Base-by-base conservation (phyloP, 2,113 vertebrate species). In the Cranoglanis bouderius region DNA sequence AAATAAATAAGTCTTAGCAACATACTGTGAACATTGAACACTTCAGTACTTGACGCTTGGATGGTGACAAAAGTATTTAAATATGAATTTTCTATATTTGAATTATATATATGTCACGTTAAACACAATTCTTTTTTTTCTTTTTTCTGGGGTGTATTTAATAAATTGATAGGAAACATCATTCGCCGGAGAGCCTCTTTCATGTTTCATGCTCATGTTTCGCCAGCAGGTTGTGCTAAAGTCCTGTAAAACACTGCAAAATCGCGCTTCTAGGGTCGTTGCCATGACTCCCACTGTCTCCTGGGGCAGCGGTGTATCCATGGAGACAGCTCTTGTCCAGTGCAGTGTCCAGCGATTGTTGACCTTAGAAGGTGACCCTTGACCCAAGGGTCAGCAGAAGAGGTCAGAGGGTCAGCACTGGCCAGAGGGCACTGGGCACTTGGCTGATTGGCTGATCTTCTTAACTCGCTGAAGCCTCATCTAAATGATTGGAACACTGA, bases 391-490 rank as follows among this genome's bases (percentile, higher is more conserved):
- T 92, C 92, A 92, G 59, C 90, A 82, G 83, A 86, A 19, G 24
- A 88, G 94, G 94, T 93, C 92, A 91, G 55, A 46, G 88, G 94
- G 94, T 96, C 94, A 94, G 82, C 59, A 87, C 87, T 92, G 86
- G 92, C 94, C 90, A 82, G 94, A 95, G 92, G 93, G 92, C 92
- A 90, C 92, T 92, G 91, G 94, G 93, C 92, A 95, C 94, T 96
- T 93, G 92, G 90, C 92, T 95, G 95, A 96, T 95, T 96, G 95
- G 95, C 92, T 92, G 12, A 94, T 95, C 67, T 93, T 94, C 93
- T 93, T 92, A 93, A 94, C 94, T 94, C 91, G 87, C 92, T 88
- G 87, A 92, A 92, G 90, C 92, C 93, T 95, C 94, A 93, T 95
- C 92, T 93, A 86, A 92, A 94, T 94, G 94, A 95, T 94, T 95